Base-by-base conservation (phyloP, 2,888 invertebrate species). In the Busseola fusca region DNA sequence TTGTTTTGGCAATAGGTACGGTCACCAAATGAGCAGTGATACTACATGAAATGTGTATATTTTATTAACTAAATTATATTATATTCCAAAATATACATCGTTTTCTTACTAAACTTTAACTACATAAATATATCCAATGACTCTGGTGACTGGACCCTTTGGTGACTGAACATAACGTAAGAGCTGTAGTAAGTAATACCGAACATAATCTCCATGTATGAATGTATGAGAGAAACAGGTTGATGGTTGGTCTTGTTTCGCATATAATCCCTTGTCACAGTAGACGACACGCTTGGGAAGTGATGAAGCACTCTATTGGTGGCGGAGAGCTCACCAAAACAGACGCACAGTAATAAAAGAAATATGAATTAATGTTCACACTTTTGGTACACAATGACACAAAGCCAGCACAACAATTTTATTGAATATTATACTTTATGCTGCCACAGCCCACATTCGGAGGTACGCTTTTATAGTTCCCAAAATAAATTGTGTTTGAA, bases 201-300 rank as follows among this genome's bases (percentile, higher is more conserved):
- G 7, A 27, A 52, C 34, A 50, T 21, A 30, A 25, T 52, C 42
- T 45, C 7, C 18, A 60, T 21, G n/a, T 34, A 58, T 6, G n/a
- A 14, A 25, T 27, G 18, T 52, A 45, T 42, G 21, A 45, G 4
- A 21, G 30, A 72, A 72, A 52, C 50, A 52, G 37, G 50, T 40
- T 25, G 52, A 16, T 56, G 54, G 59, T 64, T 34, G n/a, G 48
- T 16, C 54, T 45, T 58, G 45, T 63, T 54, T 30, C 42, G n/a
- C 34, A 37, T 74, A 63, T 48, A 69, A 58, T 76, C 80, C 76
- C 76, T 59, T 67, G 65, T 67, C 78, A 64, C 27, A 50, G 37
- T 12, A 56, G 50, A 76, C 76, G 84, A 74, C 74, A 56, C 83
- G 66, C 72, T 40, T 14, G 83, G 80, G 83, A 79, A 62, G 45